Evolutionary conservation across 92 coral and sea anemone species (phyloP).

Genomic region (Bergia sp.): DNA sequence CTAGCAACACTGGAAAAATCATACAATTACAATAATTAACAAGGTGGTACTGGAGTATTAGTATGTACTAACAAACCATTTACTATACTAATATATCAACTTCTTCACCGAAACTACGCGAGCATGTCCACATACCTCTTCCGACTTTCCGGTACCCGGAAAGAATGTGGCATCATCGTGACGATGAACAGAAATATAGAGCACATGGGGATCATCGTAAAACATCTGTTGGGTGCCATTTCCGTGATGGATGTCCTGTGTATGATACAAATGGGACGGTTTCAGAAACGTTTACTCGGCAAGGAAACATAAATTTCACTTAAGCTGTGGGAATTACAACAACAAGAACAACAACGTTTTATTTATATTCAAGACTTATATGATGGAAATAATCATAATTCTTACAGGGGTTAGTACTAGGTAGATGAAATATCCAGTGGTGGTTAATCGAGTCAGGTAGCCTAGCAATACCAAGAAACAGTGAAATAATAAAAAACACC

Average conservation of each 20-base stretch:
- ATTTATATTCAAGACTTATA: too few relatives aligned
- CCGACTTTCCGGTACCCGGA: conserved; percentile 99
- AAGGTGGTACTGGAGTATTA: too few relatives aligned
- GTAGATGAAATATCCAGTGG: too few relatives aligned
- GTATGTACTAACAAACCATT: background rate
- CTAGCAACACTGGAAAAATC: background rate
- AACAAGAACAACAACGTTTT: too few relatives aligned
- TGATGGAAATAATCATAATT: too few relatives aligned
- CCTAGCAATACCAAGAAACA: too few relatives aligned
- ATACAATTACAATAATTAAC: background rate
- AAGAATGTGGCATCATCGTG: conserved; percentile 99
- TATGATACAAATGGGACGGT: background rate
- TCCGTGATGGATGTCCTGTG: conserved; percentile 99
- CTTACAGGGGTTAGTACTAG: too few relatives aligned
- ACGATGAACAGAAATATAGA: conserved; percentile 98
- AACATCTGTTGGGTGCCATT: conserved; percentile 99
- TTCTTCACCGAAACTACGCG: background rate
- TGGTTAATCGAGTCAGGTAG: too few relatives aligned
- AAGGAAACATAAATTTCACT: background rate
- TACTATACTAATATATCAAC: background rate
- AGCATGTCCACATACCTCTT: conserved; percentile 68
- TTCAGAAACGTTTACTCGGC: background rate
- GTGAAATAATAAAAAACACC: too few relatives aligned
- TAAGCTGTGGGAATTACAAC: too few relatives aligned
- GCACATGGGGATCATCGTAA: conserved; percentile 98